Base-by-base conservation (phyloP, 1,140 invertebrate species). In the Hestina assimilis region DNA sequence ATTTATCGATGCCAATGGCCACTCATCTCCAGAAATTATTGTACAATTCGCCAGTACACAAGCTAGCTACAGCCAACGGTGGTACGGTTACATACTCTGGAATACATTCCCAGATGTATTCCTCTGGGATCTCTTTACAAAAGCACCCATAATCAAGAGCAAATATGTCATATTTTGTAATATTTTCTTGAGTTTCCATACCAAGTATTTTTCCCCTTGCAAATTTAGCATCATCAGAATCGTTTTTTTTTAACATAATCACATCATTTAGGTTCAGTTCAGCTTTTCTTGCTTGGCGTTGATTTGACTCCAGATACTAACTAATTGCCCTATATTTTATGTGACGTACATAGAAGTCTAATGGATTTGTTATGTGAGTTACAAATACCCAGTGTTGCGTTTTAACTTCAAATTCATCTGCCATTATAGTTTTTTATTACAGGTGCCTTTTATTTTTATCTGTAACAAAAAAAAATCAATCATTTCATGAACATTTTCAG, bases 361-460 rank as follows among this genome's bases (percentile, higher is more conserved):
- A 21, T 17, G 59, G 59, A 45, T 51, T 23, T 11, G 42, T 46
- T 9, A 62, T 56, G 11, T 62, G 41, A 23, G 40, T 51, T 15
- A 62, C 40, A 31, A 45, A 17, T 11, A 62, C 59, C 46, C 52
- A 51, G 12, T 62, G 56, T 11, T n/a, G 8, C 5, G 56, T 45
- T 14, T 26, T 1, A 5, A 12, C 9, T 35, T 45, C 26, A 51
- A 47, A 51, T n/a, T n/a, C n/a, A n/a, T n/a, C n/a, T n/a, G n/a
- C n/a, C n/a, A n/a, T n/a, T n/a, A n/a, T n/a, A n/a, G n/a, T n/a
- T n/a, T n/a, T n/a, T n/a, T n/a, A n/a, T n/a, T n/a, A n/a, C n/a
- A n/a, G n/a, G n/a, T n/a, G n/a, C n/a, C n/a, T n/a, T n/a, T n/a
- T n/a, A n/a, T n/a, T n/a, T n/a, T n/a, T n/a, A n/a, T n/a, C n/a